A percentile compares a stretch with the other conserved stretches of the same genome.
These are phyloP conservation scores for Lasioglossum vierecki DNA, from an alignment of 2,888 invertebrate species.

Conservation along the genomic window DNA sequence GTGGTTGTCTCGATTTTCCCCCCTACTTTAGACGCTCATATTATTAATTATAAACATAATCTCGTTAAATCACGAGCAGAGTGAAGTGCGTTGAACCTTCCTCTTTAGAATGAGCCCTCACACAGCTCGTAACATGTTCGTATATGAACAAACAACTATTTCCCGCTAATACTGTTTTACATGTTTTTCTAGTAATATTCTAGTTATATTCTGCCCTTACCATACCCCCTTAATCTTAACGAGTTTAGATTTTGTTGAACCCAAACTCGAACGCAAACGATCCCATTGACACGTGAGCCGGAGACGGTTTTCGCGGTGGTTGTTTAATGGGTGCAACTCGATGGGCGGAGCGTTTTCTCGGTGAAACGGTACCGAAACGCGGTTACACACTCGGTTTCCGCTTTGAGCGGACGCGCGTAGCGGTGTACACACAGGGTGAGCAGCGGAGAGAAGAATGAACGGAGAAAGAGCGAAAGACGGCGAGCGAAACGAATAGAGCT, in stretches of 20 bases:
- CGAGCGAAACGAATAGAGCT: background rate
- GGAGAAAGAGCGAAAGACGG: conserved; percentile 12
- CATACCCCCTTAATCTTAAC: too few relatives aligned
- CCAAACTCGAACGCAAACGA: background rate
- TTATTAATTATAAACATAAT: too few relatives aligned
- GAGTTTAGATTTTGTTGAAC: background rate
- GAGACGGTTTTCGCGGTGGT: background rate
- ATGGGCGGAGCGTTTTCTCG: conserved; percentile 53
- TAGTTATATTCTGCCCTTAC: too few relatives aligned
- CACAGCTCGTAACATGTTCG: too few relatives aligned
- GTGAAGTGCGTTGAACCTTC: too few relatives aligned
- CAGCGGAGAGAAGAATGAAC: conserved; percentile 40
- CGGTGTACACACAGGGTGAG: conserved; percentile 49
- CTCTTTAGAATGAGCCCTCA: too few relatives aligned
- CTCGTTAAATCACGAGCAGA: too few relatives aligned
- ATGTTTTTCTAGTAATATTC: too few relatives aligned
- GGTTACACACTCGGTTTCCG: conserved; percentile 66
- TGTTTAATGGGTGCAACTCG: conserved; percentile 37
- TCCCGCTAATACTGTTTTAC: too few relatives aligned
- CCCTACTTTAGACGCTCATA: too few relatives aligned
- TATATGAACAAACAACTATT: too few relatives aligned
- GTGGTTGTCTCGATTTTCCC: too few relatives aligned
- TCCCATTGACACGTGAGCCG: conserved; percentile 1
- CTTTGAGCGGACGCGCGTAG: conserved; percentile 55
- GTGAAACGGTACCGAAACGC: conserved; percentile 67